Percentiles rank a stretch among this genome's conserved stretches.
These are phyloP conservation scores for Pampus argenteus DNA, from an alignment of 2,797 vertebrate genomes.

Conservation along the genomic window DNA sequence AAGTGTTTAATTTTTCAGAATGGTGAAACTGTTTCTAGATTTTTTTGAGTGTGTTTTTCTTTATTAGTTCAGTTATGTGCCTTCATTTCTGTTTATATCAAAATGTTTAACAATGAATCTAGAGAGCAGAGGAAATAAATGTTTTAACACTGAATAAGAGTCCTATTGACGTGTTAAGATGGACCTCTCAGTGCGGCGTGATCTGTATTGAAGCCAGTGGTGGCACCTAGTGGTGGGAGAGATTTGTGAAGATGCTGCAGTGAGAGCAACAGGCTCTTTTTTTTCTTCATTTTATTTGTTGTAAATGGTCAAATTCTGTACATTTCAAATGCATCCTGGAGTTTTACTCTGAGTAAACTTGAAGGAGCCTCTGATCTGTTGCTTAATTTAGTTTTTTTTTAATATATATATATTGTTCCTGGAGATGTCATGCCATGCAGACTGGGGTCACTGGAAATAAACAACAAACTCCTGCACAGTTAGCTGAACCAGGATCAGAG, in stretches of 20 bases:
- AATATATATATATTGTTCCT: no score
- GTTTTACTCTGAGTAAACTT: not conserved
- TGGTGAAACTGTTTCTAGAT: not conserved
- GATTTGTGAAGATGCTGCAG: constrained; percentile 37
- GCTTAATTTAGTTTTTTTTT: not conserved
- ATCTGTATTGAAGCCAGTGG: constrained; percentile 62
- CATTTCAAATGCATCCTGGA: no score
- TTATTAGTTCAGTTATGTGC: not conserved
- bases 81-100: not conserved
- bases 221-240: constrained; percentile 77
- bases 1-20: not conserved
- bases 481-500: constrained; percentile 63
- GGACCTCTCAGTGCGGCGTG: constrained; percentile 5
- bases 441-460: constrained; percentile 7
- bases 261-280: not conserved
- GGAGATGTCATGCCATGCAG: not conserved
- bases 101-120: not conserved
- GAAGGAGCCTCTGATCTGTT: not conserved
- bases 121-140: not conserved
- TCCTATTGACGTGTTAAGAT: not conserved
- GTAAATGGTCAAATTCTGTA: not conserved
- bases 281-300: not conserved
- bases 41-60: not conserved
- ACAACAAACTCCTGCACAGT: constrained; percentile 36
- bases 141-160: not conserved